phyloP scores from a whole-genome alignment of 2,888 invertebrate genomes.

The Tenthredo livida region DNA sequence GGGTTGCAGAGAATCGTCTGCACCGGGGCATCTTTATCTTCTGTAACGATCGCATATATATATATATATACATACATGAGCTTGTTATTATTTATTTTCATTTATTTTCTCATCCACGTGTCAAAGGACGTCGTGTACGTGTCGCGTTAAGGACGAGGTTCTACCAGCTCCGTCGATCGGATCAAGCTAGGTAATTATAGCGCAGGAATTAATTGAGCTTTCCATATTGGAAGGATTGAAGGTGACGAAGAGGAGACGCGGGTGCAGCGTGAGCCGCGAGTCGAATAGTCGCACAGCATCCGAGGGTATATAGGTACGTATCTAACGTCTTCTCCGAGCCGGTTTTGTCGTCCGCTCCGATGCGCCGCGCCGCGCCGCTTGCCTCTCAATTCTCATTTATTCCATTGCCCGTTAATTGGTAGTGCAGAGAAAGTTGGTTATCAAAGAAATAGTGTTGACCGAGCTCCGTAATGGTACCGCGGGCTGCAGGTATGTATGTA shows the following conservation, averaged over 20 bases:
- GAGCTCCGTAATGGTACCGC: slow-evolving; percentile 46
- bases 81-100: background rate
- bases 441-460: slow-evolving; percentile 52
- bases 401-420: slow-evolving; percentile 50
- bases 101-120: background rate
- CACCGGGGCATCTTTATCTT: background rate
- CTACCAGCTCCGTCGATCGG: slow-evolving; percentile 2
- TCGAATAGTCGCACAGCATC: slow-evolving; percentile 1
- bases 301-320: no score
- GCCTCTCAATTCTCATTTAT: slow-evolving; percentile 51
- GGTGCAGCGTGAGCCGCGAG: background rate
- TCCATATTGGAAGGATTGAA: slow-evolving; percentile 29
- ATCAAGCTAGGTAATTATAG: slow-evolving; percentile 10
- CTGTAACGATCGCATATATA: background rate
- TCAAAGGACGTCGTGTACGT: slow-evolving; percentile 8
- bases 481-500: slow-evolving; percentile 31
- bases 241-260: slow-evolving; percentile 41
- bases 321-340: slow-evolving; percentile 29
- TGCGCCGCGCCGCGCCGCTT: slow-evolving; percentile 44
- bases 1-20: background rate
- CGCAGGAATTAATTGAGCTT: slow-evolving; percentile 41
- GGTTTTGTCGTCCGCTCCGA: slow-evolving; percentile 49
- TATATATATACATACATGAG: no score
- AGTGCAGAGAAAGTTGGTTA: slow-evolving; percentile 52
- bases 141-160: background rate